Base-by-base conservation (phyloP, 2,888 invertebrate species). In the Anthophora plumipes region DNA sequence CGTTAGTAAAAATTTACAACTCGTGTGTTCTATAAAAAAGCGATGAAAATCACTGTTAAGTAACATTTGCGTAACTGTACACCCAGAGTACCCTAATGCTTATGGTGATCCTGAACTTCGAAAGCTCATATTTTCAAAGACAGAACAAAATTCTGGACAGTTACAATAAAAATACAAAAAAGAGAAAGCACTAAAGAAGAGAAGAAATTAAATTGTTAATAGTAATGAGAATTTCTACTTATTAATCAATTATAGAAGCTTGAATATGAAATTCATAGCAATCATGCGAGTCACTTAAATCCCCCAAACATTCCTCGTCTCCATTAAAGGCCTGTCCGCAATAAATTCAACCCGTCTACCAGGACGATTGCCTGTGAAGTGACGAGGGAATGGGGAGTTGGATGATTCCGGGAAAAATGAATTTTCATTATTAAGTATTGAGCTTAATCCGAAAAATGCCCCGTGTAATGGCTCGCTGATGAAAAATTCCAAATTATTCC, bases 391-490 rank as follows among this genome's bases (percentile, higher is more conserved):
- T n/a, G n/a, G 25, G 37, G n/a, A 37, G 9, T n/a, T n/a, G 59
- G 25, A 22, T 20, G 37, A 46, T 43, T 22, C 52, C 37, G 6
- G 55, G 37, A 41, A 52, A 75, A 75, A 46, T 70, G 75, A 55
- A 76, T 63, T 46, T 76, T 48, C 63, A 66, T 77, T 73, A 73
- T 73, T 77, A 77, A 71, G 54, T 31, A 63, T 55, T 61, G 46
- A 20, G 41, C 9, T 66, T 77, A 57, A 77, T 60, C 37, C 55
- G 64, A 37, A 46, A 25, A 31, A 64, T 31, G 57, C 31, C 5
- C 20, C n/a, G 5, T 22, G 14, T 66, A 59, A 73, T 71, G 59
- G 73, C 20, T 31, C 17, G 50, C 25, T 52, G 72, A 64, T 57
- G 72, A 66, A 59, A 64, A 72, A 77, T 64, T 37, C 9, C 17